Evolutionary conservation across 2,113 vertebrate species (phyloP), one percentile per base, ranked within the genome.

Genomic region (Actinemys pallida): DNA sequence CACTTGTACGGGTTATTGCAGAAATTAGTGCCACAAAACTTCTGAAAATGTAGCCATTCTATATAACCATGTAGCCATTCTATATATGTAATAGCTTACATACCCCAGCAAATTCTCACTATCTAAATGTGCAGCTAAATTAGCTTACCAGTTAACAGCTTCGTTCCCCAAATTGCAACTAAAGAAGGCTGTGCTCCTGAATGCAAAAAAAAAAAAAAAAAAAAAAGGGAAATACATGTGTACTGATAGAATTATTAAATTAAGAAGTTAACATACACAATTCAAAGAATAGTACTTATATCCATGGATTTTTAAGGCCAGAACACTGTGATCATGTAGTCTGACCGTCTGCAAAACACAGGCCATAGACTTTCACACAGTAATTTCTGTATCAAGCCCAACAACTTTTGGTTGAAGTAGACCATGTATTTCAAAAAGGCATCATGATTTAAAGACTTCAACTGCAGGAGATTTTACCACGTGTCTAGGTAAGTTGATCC

Each of bases 1-100:
- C 81, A 11, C 49, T 76, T 85, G 11, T 92, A 87, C 90, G 80
- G 89, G 45, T 94, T 83, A 81, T 45, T 90, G 22, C 49, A 85
- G 87, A 87, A 92, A 69, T 81, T 92, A 81, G 76, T 92, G 25
- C 14, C 10, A 62, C 52, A 90, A n/a, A 49, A 29, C 13, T 83
- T 84, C 24, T 5, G 13, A 80, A 79, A 11, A 47, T 31, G 59
- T 84, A 83, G 82, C 35, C 47, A 3, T 93, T 16, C 27, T 82
- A 6, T 1, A 1, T 81, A 50, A 91, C 83, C 50, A 47, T 27
- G 59, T 84, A 85, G 82, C 35, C 47, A 3, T 93, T 16, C 27
- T 82, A 6, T 1, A 1, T 83, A 50, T 22, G 4, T 81, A 59
- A 85, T 39, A 39, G 24, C 10, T 24, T 3, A 0, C 31, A 16